A percentile compares a stretch with the other conserved stretches of the same genome.
These are phyloP conservation scores for Silurus asotus DNA, from an alignment of 2,113 vertebrate genomes.

Conservation along the genomic window DNA sequence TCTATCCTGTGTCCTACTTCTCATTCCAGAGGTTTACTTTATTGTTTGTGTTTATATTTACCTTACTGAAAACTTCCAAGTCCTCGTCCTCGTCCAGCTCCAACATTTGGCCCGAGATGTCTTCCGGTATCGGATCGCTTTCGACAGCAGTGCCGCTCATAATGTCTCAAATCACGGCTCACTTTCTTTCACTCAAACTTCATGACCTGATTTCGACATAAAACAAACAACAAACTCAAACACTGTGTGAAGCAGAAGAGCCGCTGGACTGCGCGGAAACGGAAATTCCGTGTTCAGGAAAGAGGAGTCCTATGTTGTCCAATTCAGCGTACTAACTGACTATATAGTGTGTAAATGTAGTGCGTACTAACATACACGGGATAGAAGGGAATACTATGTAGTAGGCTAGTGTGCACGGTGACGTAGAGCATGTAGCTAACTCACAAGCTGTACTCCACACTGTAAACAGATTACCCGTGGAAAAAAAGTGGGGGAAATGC, in stretches of 20 bases:
- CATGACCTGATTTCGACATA: slow-evolving; percentile 14
- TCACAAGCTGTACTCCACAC: background rate
- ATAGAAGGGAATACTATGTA: background rate
- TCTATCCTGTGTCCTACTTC: background rate
- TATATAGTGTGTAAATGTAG: background rate
- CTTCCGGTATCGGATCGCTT: slow-evolving; percentile 53
- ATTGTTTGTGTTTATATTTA: slow-evolving; percentile 38
- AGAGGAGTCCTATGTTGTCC: slow-evolving; percentile 26
- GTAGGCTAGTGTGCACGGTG: background rate
- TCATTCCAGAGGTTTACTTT: background rate
- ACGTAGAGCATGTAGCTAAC: background rate
- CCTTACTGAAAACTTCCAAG: slow-evolving; percentile 79
- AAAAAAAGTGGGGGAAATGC: too few relatives aligned
- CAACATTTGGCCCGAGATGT: slow-evolving; percentile 67
- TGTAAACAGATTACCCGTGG: too few relatives aligned
- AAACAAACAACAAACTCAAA: background rate
- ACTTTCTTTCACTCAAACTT: background rate
- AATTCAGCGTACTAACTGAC: background rate
- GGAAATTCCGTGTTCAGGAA: slow-evolving; percentile 58
- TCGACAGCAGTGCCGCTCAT: slow-evolving; percentile 52
- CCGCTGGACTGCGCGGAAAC: slow-evolving; percentile 59
- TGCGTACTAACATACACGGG: background rate
- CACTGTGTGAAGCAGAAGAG: slow-evolving; percentile 37
- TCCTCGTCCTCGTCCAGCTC: slow-evolving; percentile 79
- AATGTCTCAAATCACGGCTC: slow-evolving; percentile 7